Evolutionary conservation across 2,888 invertebrate genomes (phyloP), one percentile per base, ranked within the genome.

Genomic region (Carpatolechia fugitivella): DNA sequence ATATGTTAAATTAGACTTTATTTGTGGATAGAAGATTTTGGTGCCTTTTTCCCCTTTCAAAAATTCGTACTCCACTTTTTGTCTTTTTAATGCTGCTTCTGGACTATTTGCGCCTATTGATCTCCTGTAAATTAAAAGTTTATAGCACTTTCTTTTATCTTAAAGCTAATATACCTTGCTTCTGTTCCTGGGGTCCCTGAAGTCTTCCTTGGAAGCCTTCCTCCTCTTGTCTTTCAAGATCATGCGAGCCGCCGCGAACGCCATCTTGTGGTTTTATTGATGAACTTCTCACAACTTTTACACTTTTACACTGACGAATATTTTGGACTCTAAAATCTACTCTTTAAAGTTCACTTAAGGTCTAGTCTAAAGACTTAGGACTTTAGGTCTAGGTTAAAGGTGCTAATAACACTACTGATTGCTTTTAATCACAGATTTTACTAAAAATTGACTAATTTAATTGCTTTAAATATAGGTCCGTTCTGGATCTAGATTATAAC

Each of bases 161-260:
- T 20, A 20, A 1, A 10, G 7, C 40, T 20, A 48, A 58, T 64
- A 65, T 95, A 95, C 95, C 95, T 95, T 95, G 93, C 95, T 95
- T 78, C 94, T 92, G 74, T 93, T 95, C 75, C 95, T 92, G 77
- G 94, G 83, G 56, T 92, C 91, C 56, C 93, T 90, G 85, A 94
- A 95, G 81, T 95, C 95, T 77, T 95, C 95, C 76, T 95, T 95
- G 53, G 95, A 95, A 50, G 95, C 91, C 92, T 95, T 95, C 75
- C 95, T 91, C 68, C 95, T 84, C 78, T 95, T 95, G 83, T 95
- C 95, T 88, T 95, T 95, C 66, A 95, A 90, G 72, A 95, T 95
- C 95, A 95, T 95, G 54, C 95, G 92, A 53, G 95, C 95, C 44
- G 95, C 95, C 47, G 95, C 95, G 79, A 95, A 95, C 81, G 95